Base-by-base conservation (phyloP, 2,888 invertebrate genomes). In the Patella ulyssiponensis region DNA sequence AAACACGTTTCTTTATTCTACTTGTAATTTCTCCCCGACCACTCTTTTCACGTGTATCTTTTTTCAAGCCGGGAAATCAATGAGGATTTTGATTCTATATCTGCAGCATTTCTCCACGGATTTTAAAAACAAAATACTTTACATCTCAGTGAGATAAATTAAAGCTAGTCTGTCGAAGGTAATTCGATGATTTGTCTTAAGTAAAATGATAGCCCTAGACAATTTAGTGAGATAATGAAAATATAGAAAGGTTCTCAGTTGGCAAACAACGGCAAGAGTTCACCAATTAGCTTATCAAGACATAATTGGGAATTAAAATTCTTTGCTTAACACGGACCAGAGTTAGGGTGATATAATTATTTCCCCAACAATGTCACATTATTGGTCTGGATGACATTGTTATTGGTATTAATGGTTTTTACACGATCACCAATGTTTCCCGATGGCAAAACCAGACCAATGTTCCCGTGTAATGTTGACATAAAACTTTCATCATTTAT, bases 181-280 rank as follows among this genome's bases (percentile, higher is more conserved):
- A 64, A 64, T 64, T 64, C 23, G 20, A 64, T 23, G 12, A 64
- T 64, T 64, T 23, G 64, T 64, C 64, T 23, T 15, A 64, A 20
- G 64, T 64, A 64, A 64, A 23, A 64, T 64, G 64, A 64, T 64
- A 64, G 64, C 20, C 64, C 64, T 74, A 44, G 74, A 74, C 64
- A 74, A n/a, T 58, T 74, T 74, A 74, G 64, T 58, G 64, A 51
- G 74, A 74, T 74, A 74, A 74, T 74, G 74, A 69, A 74, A 74
- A 74, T 74, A 74, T 69, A 74, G 58, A 64, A 69, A 64, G 64
- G 74, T 33, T 69, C 74, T 64, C 74, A 69, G 74, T 74, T 74
- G 74, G 74, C 74, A 74, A 74, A 74, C 74, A 74, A 64, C 23
- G 20, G 64, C 64, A 64, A 64, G 64, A 64, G 64, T 64, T 64